Base-by-base conservation (phyloP, 2,797 vertebrate species). In the Hippoglossus hippoglossus region DNA sequence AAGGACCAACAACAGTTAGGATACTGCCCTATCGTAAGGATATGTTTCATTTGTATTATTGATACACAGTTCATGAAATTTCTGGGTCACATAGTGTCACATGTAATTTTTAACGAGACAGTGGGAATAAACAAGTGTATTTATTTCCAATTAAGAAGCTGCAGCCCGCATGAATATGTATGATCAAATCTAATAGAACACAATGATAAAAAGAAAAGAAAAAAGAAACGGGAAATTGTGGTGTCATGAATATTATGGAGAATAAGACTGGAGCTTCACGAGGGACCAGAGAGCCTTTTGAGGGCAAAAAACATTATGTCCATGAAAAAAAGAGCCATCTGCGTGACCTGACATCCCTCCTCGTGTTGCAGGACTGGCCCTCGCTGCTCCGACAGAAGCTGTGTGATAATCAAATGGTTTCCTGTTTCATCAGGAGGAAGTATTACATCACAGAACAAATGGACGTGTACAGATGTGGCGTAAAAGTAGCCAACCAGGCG, bases 401-500 rank as follows among this genome's bases (percentile, higher is more conserved):
- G 6, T 65, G 80, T 39, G 66, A 79, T 79, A 77, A 88, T 86
- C 50, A 80, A 67, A 85, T 76, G 59, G 53, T 67, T 71, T 80
- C 31, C 80, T 22, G 63, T 79, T 70, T 71, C 77, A 80, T 80
- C 66, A 41, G 68, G 65, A 67, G 72, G 34, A 84, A 71, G 78
- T 62, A 46, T 92, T 89, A 90, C 82, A 87, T 90, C 84, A 92
- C 67, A 68, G 65, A 70, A 44, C 51, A 65, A 80, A 73, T 21
- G 36, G 11, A 64, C 67, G 26, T 54, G 75, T 85, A 71, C 87
- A 87, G 81, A 89, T 87, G 85, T 86, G 73, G 52, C 54, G 24
- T 63, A 47, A 79, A 89, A 77, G 81, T 83, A 79, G 63, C 77
- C 75, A 63, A 67, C 56, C 62, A 61, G 62, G 61, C 25, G 16